Base-by-base conservation (phyloP, 2,797 vertebrate genomes). In the Argentina silus region DNA sequence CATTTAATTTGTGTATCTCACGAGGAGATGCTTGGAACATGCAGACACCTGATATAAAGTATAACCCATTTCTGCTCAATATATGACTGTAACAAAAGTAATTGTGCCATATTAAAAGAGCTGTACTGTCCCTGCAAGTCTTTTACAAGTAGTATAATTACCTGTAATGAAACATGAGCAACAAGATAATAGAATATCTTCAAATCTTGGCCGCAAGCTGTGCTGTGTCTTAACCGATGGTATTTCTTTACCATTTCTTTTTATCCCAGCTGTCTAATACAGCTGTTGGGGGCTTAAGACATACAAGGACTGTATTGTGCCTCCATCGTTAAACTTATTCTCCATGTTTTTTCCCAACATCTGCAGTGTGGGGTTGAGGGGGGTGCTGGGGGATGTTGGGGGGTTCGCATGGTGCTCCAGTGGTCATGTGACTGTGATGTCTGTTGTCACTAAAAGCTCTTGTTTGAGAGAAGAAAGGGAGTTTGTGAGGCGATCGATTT, bases 391-490 rank as follows among this genome's bases (percentile, higher is more conserved):
- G 67, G 65, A 72, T 43, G 61, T 23, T 48, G 71, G 53, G 55
- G 36, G 14, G n/a, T 3, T 72, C 74, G 77, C 75, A 78, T 67
- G 86, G 82, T 78, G 77, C 81, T 69, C 44, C 67, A 42, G 48
- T 79, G 76, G 81, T 85, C 83, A 86, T 78, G 81, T 89, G 90
- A 91, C 83, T 75, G 81, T 80, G 77, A 88, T 77, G 86, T 76
- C 81, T 61, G 81, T 76, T 84, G 81, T 88, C 83, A 82, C 77
- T 82, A 87, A 83, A 84, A 78, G 81, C 75, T 83, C 86, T 90
- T 90, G 85, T 87, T 81, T 83, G 76, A 76, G 77, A 84, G 85
- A 90, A 90, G 84, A 91, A 90, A 84, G 85, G 74, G 77, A 74
- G 78, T 84, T 84, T 90, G 88, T 91, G 82, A 73, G 82, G 83